phyloP scores from a whole-genome alignment of 1,140 invertebrate genomes.

The Paracyclopina nana region DNA sequence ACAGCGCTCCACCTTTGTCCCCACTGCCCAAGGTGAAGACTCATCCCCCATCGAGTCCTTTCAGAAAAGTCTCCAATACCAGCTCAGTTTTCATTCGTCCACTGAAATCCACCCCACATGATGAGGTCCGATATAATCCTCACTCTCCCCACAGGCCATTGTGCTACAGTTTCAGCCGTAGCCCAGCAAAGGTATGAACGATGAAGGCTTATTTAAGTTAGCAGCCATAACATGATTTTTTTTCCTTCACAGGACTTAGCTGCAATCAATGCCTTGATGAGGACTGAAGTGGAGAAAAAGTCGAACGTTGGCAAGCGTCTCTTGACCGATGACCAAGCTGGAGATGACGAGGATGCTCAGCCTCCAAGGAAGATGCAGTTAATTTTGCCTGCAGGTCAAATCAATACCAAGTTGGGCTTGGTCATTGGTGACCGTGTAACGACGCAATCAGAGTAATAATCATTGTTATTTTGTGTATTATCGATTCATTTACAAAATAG shows the following conservation, averaged over 20 bases:
- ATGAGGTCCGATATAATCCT: slow-evolving; percentile 24
- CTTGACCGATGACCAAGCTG: neutral
- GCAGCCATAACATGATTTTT: neutral
- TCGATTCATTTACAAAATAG: too few relatives aligned
- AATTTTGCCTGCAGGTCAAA: neutral
- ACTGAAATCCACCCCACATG: slow-evolving; percentile 25
- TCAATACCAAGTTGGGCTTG: slow-evolving; percentile 3
- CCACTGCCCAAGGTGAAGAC: slow-evolving; percentile 48
- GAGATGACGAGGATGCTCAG: neutral
- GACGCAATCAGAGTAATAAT: too few relatives aligned
- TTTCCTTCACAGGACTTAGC: slow-evolving; percentile 6
- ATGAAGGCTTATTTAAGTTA: too few relatives aligned
- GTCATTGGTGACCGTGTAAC: slow-evolving; percentile 1
- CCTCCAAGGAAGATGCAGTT: neutral
- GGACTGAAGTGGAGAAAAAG: slow-evolving; percentile 11
- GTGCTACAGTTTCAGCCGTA: slow-evolving; percentile 65
- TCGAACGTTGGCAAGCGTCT: slow-evolving; percentile 13
- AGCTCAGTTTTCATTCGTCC: slow-evolving; percentile 43
- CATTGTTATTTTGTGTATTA: too few relatives aligned
- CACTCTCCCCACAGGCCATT: slow-evolving; percentile 39
- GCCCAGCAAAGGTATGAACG: slow-evolving; percentile 57
- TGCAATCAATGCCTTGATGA: slow-evolving; percentile 12
- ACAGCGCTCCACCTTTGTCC: slow-evolving; percentile 42
- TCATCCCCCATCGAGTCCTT: slow-evolving; percentile 40
- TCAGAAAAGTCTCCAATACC: slow-evolving; percentile 44